Evolutionary conservation across 1,140 invertebrate genomes (phyloP), one percentile per base, ranked within the genome.

Genomic region (Schlechtendalia chinensis): DNA sequence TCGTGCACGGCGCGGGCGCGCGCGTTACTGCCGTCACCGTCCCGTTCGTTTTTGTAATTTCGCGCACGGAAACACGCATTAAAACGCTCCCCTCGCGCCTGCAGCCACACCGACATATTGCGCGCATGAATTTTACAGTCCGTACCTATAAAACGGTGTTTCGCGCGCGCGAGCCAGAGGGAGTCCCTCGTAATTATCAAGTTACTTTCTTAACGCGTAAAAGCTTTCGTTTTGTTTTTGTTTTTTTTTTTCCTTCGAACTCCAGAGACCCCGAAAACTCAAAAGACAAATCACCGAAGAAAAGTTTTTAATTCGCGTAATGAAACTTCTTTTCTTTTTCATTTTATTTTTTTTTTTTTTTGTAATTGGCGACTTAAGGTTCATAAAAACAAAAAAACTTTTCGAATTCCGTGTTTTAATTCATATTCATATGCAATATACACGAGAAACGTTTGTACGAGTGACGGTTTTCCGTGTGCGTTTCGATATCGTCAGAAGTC

Each of bases 171-270:
- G 39, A 69, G 32, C 32, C 56, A 50, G 39, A 61, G 56, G 75
- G 58, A 63, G n/a, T n/a, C n/a, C 50, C 22, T 22, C 45, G 75
- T 59, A 79, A 58, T 79, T 79, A 79, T 79, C 24, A 63, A 79
- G 75, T 79, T n/a, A n/a, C n/a, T n/a, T 79, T 79, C 75, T 79
- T 79, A 79, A 79, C 27, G 75, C 75, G 39, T 61, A 79, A 79
- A 79, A 61, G 75, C 75, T 47, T 79, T n/a, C n/a, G n/a, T n/a
- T n/a, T n/a, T n/a, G n/a, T n/a, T n/a, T n/a, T n/a, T n/a, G n/a
- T n/a, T n/a, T n/a, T n/a, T n/a, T n/a, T n/a, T n/a, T n/a, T n/a
- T n/a, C n/a, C n/a, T 77, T 79, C 61, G 50, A 39, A 59, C 53
- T 77, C 72, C 22, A 54, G 47, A 72, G 69, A 72, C 56, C 45